Conservation (phyloP, 2,113 vertebrate genomes). For the Meriones unguiculatus region DNA sequence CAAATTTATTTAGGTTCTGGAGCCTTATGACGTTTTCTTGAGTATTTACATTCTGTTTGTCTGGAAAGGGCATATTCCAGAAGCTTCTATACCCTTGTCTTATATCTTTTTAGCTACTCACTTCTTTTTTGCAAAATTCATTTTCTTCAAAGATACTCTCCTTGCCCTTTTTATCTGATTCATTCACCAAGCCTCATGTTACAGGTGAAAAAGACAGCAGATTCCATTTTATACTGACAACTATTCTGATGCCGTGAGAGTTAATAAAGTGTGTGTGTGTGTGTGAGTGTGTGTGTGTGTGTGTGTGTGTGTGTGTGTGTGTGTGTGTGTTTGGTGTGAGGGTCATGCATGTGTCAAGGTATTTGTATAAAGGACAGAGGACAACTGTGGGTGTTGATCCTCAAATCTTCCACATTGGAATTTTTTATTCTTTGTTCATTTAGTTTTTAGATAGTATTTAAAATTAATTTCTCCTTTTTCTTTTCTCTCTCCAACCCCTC, state of each 20-base stretch:
- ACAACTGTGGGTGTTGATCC: not conserved
- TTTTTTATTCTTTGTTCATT: not conserved
- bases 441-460: not conserved
- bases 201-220: not conserved
- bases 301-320: not conserved
- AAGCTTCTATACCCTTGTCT: not conserved
- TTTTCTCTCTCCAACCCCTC: not conserved
- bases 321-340: not conserved
- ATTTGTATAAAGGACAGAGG: not conserved
- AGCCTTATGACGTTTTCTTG: not conserved
- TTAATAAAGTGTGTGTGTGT: not conserved
- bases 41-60: not conserved
- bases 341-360: not conserved
- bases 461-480: not conserved
- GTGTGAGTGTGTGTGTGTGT: not conserved
- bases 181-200: not conserved
- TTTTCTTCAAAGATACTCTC: conserved; percentile 1
- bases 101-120: not conserved
- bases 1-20: not conserved
- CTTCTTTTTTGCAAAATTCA: not conserved
- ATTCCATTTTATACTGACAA: not conserved
- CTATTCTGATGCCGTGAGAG: not conserved
- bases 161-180: not conserved
- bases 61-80: not conserved
- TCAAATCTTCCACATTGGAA: not conserved